Conservation (phyloP, 1,140 invertebrate species). For the Euglossa dilemma region DNA sequence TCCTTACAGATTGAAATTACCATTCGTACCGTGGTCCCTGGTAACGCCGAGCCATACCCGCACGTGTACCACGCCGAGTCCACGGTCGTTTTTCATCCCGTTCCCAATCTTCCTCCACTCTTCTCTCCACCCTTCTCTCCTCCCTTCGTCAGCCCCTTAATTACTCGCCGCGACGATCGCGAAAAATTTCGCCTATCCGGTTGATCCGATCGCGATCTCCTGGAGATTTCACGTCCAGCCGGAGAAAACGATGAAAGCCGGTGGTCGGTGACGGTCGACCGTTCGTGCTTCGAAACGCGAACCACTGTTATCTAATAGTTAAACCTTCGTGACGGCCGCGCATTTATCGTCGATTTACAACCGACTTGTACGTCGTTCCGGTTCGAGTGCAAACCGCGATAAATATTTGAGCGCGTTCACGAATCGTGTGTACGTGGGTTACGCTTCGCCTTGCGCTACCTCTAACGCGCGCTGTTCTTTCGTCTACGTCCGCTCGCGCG, state of each 20-base stretch:
- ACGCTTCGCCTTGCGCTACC: neutral
- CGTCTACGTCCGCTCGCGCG: neutral
- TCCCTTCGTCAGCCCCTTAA: conserved; percentile 9
- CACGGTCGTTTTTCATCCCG: conserved; percentile 30
- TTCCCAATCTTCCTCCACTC: neutral
- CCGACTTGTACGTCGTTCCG: conserved; percentile 11
- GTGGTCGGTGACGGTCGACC: neutral
- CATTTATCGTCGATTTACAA: conserved; percentile 32
- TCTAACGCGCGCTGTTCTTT: neutral
- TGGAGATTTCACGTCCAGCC: conserved; percentile 18
- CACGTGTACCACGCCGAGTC: neutral
- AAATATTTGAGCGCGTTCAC: conserved; percentile 35
- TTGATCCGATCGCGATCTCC: neutral
- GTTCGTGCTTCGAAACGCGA: neutral
- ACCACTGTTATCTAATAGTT: conserved; percentile 2
- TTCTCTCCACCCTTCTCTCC: neutral
- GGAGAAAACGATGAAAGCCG: conserved; percentile 20
- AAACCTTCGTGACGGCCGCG: neutral
- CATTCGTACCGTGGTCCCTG: conserved; percentile 40
- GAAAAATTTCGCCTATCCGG: conserved; percentile 38
- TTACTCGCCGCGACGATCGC: conserved; percentile 37
- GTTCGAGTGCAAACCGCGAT: conserved; percentile 4
- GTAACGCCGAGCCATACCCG: neutral
- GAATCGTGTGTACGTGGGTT: conserved; percentile 7
- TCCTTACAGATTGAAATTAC: conserved; percentile 79